Evolutionary conservation across 2,888 invertebrate genomes (phyloP).

Genomic region (Acrocera orbiculus): DNA sequence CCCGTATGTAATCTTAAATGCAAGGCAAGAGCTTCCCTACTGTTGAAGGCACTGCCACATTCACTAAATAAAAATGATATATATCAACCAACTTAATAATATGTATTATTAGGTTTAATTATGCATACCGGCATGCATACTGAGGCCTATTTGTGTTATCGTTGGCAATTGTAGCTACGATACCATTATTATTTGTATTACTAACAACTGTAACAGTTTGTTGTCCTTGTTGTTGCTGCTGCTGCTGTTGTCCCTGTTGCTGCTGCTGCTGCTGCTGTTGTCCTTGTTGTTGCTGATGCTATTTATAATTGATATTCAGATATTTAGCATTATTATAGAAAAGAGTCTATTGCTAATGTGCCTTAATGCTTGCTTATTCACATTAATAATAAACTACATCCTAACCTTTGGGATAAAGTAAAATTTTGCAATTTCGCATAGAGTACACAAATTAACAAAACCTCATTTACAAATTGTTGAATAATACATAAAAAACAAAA

Average conservation of each 20-base stretch:
- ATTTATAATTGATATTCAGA: no score
- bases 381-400: no score
- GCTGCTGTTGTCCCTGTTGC: constrained; percentile 24
- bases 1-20: constrained; percentile 66
- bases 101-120: not conserved
- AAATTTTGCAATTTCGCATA: no score
- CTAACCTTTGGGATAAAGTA: no score
- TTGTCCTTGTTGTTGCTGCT: constrained; percentile 22
- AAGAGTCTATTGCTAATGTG: no score
- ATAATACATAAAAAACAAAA: no score
- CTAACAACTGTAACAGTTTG: constrained; percentile 32
- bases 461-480: no score
- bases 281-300: constrained; percentile 1
- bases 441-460: no score
- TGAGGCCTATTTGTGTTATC: constrained; percentile 29
- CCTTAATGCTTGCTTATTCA: no score
- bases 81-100: not conserved
- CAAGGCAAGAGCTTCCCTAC: constrained; percentile 57
- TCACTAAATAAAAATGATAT: constrained; percentile 26
- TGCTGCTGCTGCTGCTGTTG: constrained; percentile 22
- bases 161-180: constrained; percentile 27
- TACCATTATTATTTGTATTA: constrained; percentile 27
- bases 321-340: no score
- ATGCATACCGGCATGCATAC: constrained; percentile 28
- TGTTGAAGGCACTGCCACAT: constrained; percentile 46